Evolutionary conservation across 2,888 invertebrate species (phyloP).

Genomic region (Litoditis marina): DNA sequence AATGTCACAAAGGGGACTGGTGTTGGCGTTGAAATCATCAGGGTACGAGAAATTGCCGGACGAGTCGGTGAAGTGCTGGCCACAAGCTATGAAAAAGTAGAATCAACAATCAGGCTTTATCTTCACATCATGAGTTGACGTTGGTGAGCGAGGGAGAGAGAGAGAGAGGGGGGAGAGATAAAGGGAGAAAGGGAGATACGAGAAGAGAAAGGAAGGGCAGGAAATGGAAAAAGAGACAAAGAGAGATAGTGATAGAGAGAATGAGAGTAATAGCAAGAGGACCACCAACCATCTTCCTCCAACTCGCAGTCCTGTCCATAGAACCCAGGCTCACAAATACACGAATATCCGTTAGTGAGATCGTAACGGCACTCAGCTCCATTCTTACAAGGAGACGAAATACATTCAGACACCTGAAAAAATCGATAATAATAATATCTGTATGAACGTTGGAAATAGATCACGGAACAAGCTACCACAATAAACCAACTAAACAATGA

Average conservation of each 20-base stretch:
- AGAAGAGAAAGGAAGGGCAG: too few relatives aligned
- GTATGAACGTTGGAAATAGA: too few relatives aligned
- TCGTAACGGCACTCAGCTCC: slow-evolving; percentile 13
- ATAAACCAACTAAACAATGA: too few relatives aligned
- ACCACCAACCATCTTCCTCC: slow-evolving; percentile 43
- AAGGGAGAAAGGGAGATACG: too few relatives aligned
- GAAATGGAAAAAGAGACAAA: too few relatives aligned
- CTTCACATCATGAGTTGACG: too few relatives aligned
- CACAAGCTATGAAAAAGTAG: slow-evolving; percentile 16
- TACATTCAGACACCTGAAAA: slow-evolving; percentile 18
- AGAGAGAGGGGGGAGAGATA: too few relatives aligned
- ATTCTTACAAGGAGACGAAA: slow-evolving; percentile 19
- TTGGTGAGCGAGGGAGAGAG: too few relatives aligned
- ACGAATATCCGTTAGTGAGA: slow-evolving; percentile 17
- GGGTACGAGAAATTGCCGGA: slow-evolving; percentile 26
- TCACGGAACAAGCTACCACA: too few relatives aligned
- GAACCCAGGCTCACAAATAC: slow-evolving; percentile 44
- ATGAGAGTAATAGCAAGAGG: neutral
- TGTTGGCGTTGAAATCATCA: neutral
- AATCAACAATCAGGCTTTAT: neutral
- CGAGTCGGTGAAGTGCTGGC: slow-evolving; percentile 21
- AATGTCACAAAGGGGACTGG: slow-evolving; percentile 14
- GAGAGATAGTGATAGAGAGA: neutral
- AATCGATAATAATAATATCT: too few relatives aligned
- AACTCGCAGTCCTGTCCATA: slow-evolving; percentile 46